These are phyloP conservation scores for Caenorhabditis macrosperma DNA, from an alignment of 2,888 invertebrate species.

Conservation along the genomic window DNA sequence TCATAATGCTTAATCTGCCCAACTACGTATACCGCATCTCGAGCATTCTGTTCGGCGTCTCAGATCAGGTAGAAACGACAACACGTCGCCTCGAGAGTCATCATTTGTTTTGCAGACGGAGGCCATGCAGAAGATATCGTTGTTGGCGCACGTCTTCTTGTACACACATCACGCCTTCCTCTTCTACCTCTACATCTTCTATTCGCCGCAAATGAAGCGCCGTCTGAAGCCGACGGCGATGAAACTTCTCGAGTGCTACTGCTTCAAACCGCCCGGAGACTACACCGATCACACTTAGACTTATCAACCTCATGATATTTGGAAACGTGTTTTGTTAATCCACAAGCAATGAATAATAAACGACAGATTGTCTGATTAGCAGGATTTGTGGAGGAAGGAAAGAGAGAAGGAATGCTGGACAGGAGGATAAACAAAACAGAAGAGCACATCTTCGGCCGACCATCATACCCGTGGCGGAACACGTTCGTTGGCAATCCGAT, in stretches of 20 bases:
- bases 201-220: slow-evolving; percentile 76
- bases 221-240: slow-evolving; percentile 77
- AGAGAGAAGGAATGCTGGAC: slow-evolving; percentile 5
- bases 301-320: slow-evolving; percentile 15
- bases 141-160: slow-evolving; percentile 73
- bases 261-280: slow-evolving; percentile 73
- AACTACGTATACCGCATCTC: slow-evolving; percentile 76
- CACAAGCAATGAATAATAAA: slow-evolving; percentile 10
- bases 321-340: slow-evolving; percentile 24
- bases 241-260: slow-evolving; percentile 78
- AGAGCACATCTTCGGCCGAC: no score
- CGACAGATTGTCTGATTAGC: background rate
- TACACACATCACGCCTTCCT: slow-evolving; percentile 78
- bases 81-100: background rate
- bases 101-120: slow-evolving; percentile 37
- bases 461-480: no score
- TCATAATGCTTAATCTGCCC: slow-evolving; percentile 76
- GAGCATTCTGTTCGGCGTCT: slow-evolving; percentile 65
- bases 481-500: slow-evolving; percentile 82
- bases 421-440: background rate
- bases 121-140: slow-evolving; percentile 67
- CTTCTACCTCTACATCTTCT: slow-evolving; percentile 79
- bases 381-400: background rate
- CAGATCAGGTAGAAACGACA: slow-evolving; percentile 63
- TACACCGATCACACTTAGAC: slow-evolving; percentile 57